A percentile compares a stretch with the other conserved stretches of the same genome.
These are phyloP conservation scores for Brachycybe producta DNA, from an alignment of 2,888 invertebrate genomes.

Conservation along the genomic window DNA sequence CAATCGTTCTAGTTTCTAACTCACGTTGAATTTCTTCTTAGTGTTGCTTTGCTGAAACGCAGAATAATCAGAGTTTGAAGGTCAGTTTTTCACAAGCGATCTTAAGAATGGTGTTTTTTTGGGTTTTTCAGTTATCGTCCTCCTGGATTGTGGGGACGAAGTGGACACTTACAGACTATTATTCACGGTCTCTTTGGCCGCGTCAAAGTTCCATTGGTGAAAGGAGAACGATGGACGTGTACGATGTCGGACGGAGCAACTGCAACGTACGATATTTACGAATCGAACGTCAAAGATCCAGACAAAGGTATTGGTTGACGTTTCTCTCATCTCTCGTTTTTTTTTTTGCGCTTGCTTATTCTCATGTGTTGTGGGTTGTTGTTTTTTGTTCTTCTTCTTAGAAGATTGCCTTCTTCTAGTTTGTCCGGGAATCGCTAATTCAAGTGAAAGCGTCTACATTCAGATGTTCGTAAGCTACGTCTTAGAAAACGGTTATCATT, in stretches of 20 bases:
- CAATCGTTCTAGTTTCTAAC: no score
- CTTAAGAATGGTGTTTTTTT: slow-evolving; percentile 16
- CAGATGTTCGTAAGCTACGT: slow-evolving; percentile 85
- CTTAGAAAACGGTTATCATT: slow-evolving; percentile 78
- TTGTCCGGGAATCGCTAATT: slow-evolving; percentile 86
- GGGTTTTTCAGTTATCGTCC: slow-evolving; percentile 62
- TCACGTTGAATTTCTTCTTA: no score
- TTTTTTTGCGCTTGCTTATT: no score
- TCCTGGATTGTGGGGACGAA: slow-evolving; percentile 85
- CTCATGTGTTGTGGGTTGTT: no score
- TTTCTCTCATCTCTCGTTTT: no score
- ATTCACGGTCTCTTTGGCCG: slow-evolving; percentile 56
- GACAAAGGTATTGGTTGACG: slow-evolving; percentile 36
- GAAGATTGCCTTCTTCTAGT: slow-evolving; percentile 78
- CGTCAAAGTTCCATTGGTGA: slow-evolving; percentile 75
- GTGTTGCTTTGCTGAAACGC: no score
- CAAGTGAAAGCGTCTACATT: slow-evolving; percentile 86
- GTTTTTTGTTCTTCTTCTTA: slow-evolving; percentile 30
- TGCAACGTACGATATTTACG: slow-evolving; percentile 81
- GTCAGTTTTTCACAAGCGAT: no score
- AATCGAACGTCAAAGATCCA: slow-evolving; percentile 53
- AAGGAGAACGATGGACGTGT: slow-evolving; percentile 66
- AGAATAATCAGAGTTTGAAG: no score
- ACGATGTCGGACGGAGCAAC: slow-evolving; percentile 71
- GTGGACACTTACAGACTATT: slow-evolving; percentile 87